Evolutionary conservation across 2,113 vertebrate genomes (phyloP).

Genomic region (Hippoglossus stenolepis): DNA sequence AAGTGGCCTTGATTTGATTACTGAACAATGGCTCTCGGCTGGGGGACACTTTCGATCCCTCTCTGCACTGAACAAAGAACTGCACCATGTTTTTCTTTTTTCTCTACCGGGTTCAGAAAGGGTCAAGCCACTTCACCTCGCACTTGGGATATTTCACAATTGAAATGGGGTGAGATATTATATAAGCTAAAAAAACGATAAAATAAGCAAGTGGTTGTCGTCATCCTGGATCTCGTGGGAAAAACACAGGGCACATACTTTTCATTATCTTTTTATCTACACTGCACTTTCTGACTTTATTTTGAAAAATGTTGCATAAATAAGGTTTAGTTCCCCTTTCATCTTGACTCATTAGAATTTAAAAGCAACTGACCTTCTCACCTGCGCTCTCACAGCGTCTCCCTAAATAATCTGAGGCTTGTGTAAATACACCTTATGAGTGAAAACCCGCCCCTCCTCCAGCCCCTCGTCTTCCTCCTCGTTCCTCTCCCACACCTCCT

Average conservation of each 20-base stretch:
- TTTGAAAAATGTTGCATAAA: not conserved
- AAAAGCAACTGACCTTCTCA: not conserved
- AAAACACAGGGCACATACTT: no score
- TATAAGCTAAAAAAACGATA: not conserved
- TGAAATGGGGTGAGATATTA: conserved; percentile 9
- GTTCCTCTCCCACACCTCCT: conserved; percentile 65
- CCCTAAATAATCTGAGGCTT: not conserved
- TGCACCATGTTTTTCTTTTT: conserved; percentile 1
- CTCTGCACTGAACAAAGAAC: conserved; percentile 22
- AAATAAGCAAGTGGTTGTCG: not conserved
- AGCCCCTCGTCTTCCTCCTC: conserved; percentile 55
- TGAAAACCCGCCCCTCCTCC: conserved; percentile 48
- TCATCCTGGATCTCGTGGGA: not conserved
- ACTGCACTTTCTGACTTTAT: not conserved
- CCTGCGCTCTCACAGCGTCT: not conserved
- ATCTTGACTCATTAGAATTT: not conserved
- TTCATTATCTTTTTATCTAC: not conserved
- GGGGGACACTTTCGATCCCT: not conserved
- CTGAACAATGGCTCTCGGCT: not conserved
- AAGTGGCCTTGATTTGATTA: conserved; percentile 5
- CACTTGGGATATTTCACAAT: conserved; percentile 9
- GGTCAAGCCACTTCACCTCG: conserved; percentile 6
- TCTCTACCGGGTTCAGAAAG: conserved; percentile 27
- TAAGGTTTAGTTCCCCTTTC: not conserved
- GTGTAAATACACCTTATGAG: conserved; percentile 21